A percentile compares a stretch with the other conserved stretches of the same genome.
These are phyloP conservation scores for Sesamia inferens DNA, from an alignment of 2,888 invertebrate genomes.

Conservation along the genomic window DNA sequence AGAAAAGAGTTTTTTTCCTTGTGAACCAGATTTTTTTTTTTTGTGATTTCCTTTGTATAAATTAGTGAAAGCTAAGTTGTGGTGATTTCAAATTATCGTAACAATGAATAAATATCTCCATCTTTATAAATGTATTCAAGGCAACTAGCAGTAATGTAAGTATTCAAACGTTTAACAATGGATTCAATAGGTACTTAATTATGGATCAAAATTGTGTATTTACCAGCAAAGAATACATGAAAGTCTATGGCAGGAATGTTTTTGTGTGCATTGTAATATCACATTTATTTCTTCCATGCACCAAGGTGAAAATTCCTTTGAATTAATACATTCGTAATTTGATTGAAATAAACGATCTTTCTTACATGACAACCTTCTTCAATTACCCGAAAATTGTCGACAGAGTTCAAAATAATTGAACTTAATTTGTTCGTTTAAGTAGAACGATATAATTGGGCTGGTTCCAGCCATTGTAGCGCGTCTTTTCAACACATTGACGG, in stretches of 20 bases:
- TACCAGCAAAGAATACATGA: background rate
- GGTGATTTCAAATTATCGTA: background rate
- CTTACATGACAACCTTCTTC: conserved; percentile 1
- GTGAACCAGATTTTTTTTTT: no score
- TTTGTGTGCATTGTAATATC: background rate
- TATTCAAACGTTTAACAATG: background rate
- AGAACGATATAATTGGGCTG: conserved; percentile 64
- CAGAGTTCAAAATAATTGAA: conserved; percentile 54
- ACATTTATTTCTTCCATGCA: background rate
- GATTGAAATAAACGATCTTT: conserved; percentile 1
- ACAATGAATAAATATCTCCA: background rate
- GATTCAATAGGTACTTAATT: background rate
- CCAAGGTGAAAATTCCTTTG: conserved; percentile 3
- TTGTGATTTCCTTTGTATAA: background rate
- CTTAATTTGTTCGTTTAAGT: conserved; percentile 54
- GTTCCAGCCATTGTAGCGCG: conserved; percentile 53
- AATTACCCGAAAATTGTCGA: conserved; percentile 30
- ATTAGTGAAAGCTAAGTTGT: background rate
- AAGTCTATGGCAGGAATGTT: background rate
- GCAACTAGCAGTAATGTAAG: no score
- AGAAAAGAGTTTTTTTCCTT: no score
- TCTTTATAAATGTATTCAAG: background rate
- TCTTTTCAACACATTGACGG: conserved; percentile 59
- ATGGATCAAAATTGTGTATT: background rate
- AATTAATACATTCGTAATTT: background rate